Evolutionary conservation across 2,888 invertebrate genomes (phyloP).

Genomic region (Apodemia zela): DNA sequence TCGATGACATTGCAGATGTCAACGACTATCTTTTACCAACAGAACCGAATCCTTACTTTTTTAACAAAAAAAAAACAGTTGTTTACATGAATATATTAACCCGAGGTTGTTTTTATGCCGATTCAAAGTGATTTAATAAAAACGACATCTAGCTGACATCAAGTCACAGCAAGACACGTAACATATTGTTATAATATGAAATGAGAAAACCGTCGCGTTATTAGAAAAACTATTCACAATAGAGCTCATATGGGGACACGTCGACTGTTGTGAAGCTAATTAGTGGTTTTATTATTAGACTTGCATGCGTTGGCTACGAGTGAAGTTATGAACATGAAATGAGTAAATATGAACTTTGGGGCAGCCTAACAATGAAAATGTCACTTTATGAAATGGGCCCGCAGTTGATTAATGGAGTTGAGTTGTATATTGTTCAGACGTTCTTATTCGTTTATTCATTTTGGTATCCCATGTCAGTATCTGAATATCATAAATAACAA

Average conservation of each 20-base stretch:
- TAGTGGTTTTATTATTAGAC: constrained; percentile 51
- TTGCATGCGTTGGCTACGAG: constrained; percentile 47
- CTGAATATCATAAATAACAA: constrained; percentile 43
- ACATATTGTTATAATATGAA: constrained; percentile 27
- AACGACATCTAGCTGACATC: constrained; percentile 10
- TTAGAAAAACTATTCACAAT: constrained; percentile 32
- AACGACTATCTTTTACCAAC: no score
- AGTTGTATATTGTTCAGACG: constrained; percentile 52
- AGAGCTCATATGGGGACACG: constrained; percentile 30
- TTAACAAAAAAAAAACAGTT: no score
- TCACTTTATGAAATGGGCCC: constrained; percentile 73
- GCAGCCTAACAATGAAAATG: constrained; percentile 71
- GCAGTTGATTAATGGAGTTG: constrained; percentile 68
- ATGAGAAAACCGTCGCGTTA: constrained; percentile 26
- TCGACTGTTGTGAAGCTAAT: constrained; percentile 35
- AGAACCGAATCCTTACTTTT: no score
- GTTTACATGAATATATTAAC: no score
- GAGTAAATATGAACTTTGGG: constrained; percentile 65
- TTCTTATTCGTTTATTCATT: constrained; percentile 63
- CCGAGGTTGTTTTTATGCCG: not conserved
- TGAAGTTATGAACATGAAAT: constrained; percentile 57
- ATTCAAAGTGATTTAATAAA: not conserved
- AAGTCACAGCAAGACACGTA: constrained; percentile 24
- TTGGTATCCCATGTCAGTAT: constrained; percentile 40
- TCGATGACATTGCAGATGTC: no score